These are phyloP conservation scores for Neosilurus mollespiculum DNA, from an alignment of 2,797 vertebrate species.

Conservation along the genomic window DNA sequence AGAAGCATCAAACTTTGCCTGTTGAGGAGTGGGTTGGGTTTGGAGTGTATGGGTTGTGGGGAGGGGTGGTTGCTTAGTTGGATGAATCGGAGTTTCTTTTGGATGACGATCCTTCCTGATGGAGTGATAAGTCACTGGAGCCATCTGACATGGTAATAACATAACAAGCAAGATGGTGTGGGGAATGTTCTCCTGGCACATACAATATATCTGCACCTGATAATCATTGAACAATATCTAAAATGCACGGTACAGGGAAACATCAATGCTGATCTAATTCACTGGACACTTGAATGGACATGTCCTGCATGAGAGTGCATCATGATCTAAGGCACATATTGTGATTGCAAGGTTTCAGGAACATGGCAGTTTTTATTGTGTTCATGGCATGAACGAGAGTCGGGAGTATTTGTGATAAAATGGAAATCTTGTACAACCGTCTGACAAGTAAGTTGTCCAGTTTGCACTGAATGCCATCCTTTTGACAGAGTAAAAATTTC, in stretches of 20 bases:
- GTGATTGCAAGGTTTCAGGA: background rate
- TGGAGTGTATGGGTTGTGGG: no score
- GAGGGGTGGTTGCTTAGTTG: background rate
- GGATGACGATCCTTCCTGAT: background rate
- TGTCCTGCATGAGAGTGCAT: background rate
- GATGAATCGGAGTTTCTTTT: background rate
- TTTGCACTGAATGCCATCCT: background rate
- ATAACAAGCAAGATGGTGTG: conserved; percentile 10
- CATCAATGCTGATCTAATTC: background rate
- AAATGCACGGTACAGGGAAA: background rate
- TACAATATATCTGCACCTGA: background rate
- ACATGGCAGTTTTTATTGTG: background rate
- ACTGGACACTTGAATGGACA: background rate
- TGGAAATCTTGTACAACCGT: background rate
- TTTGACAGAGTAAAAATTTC: background rate
- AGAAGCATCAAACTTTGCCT: background rate
- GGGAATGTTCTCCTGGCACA: conserved; percentile 19
- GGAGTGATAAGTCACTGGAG: background rate
- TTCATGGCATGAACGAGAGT: background rate
- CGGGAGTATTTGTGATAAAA: background rate
- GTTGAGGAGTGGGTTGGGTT: background rate
- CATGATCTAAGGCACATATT: background rate
- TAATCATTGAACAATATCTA: background rate
- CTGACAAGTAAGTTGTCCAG: background rate
- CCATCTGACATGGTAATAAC: background rate